phyloP scores from a whole-genome alignment of 2,888 invertebrate species.

The Odontomyia ornata region DNA sequence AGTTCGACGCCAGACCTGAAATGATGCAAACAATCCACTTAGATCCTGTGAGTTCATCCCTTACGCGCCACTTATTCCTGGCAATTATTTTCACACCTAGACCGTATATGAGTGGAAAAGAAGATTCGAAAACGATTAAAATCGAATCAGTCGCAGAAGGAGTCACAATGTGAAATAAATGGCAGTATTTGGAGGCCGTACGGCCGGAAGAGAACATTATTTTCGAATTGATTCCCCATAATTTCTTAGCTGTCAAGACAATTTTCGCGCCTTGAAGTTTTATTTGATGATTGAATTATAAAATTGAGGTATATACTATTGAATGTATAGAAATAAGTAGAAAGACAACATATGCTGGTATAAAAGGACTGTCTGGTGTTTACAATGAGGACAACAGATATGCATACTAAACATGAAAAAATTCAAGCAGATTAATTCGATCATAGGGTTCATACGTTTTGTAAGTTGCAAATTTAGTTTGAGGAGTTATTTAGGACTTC shows the following conservation, averaged over 20 bases:
- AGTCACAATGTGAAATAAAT: not conserved
- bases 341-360: no score
- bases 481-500: no score
- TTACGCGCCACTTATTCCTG: slow-evolving; percentile 20
- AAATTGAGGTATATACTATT: no score
- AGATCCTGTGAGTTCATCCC: no score
- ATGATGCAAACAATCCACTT: no score
- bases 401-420: no score
- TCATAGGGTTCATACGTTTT: no score
- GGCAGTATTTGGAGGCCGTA: slow-evolving; percentile 6
- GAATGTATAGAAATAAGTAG: no score
- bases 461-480: no score
- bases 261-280: slow-evolving; percentile 11
- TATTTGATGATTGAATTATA: not conserved
- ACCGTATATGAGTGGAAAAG: not conserved
- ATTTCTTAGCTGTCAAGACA: slow-evolving; percentile 35
- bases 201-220: slow-evolving; percentile 24
- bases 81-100: slow-evolving; percentile 42
- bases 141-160: slow-evolving; percentile 30
- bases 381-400: no score
- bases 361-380: no score
- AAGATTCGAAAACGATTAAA: slow-evolving; percentile 32
- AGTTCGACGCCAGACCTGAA: not conserved
- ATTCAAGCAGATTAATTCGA: no score
- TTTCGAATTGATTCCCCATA: slow-evolving; percentile 39